Evolutionary conservation across 2,797 vertebrate species (phyloP), one percentile per base, ranked within the genome.

Genomic region (Intellagama lesueurii): DNA sequence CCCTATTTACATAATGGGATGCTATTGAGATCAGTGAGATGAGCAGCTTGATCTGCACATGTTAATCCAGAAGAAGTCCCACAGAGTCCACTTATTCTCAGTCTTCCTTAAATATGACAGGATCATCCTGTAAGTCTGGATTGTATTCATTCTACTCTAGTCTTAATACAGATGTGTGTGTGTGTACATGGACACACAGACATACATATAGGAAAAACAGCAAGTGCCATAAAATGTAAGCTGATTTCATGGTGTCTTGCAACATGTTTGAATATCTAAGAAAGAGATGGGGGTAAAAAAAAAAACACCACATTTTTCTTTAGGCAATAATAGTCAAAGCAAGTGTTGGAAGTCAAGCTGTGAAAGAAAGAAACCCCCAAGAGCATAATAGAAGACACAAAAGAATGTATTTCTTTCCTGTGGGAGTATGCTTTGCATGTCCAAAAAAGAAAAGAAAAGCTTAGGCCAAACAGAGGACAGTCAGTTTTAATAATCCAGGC

Each of bases 401-500:
- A 49, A 70, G 77, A 78, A 88, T 11, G 76, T 56, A 79, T 90
- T 91, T 87, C 81, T 89, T 82, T 17, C 24, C 87, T 91, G 92
- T 14, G 89, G 68, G 92, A 68, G 22, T 87, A 90, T 40, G 76
- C 8, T 19, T 83, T 72, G 79, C 87, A 32, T 89, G 95, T 93
- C 40, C 7, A n/a, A 35, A 32, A 68, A n/a, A 79, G 90, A 88
- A 93, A 64, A 22, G 70, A 85, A 85, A 87, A 56, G 0, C 81
- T 91, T 92, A 89, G 35, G n/a, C 26, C 78, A 32, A 78, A 12
- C 7, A n/a, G 22, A 91, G 28, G 81, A 88, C 83, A 88, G 47
- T 82, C 86, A 32, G 26, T 90, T 93, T 60, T 82, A 89, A 9
- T 81, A 82, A 80, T 85, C 84, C 84, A 4, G 81, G 90, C 14